A percentile compares a stretch with the other conserved stretches of the same genome.
Conservation (phyloP, 2,113 vertebrate species). For the Neotoma lepida region DNA sequence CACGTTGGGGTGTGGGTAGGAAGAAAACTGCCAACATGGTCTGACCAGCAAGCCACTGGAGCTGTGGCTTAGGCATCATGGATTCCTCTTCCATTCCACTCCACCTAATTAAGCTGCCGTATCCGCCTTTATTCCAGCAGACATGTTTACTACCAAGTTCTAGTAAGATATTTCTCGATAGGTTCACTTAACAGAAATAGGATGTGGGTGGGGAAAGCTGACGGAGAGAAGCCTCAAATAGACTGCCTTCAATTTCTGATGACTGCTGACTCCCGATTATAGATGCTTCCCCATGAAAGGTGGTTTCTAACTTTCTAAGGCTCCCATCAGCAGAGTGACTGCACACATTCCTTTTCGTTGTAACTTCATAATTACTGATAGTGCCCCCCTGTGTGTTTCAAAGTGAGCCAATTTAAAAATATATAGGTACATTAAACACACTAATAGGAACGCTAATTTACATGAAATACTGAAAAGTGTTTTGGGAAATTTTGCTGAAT, state of each 20-base stretch:
- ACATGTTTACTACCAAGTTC: not conserved
- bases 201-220: not conserved
- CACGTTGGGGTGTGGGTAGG: too few species aligned
- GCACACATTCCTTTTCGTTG: not conserved
- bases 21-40: not conserved
- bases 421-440: not conserved
- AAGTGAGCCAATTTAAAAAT: not conserved
- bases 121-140: slow-evolving; percentile 27
- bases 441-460: not conserved
- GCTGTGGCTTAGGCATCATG: slow-evolving; percentile 20
- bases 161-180: slow-evolving; percentile 48
- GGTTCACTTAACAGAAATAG: not conserved
- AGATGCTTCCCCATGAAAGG: not conserved
- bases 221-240: not conserved
- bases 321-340: not conserved
- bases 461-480: not conserved
- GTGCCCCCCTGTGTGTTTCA: not conserved
- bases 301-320: not conserved
- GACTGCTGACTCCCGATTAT: not conserved
- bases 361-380: not conserved
- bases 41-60: not conserved
- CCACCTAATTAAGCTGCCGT: slow-evolving; percentile 48
- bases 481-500: not conserved
- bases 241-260: not conserved
- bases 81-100: not conserved